Evolutionary conservation across 2,797 vertebrate species (phyloP).

Genomic region (Sebastes wilsoni): DNA sequence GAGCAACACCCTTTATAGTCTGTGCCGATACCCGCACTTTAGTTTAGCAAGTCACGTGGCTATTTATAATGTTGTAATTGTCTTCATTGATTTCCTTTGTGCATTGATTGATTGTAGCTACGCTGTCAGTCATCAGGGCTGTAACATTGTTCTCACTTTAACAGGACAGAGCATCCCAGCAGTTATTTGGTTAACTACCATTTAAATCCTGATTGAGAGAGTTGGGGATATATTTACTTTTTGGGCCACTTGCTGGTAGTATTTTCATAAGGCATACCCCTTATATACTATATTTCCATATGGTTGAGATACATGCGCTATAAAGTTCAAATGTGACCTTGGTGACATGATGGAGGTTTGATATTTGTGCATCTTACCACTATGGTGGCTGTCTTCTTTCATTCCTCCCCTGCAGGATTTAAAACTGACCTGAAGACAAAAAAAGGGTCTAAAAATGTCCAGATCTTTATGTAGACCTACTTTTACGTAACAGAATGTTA

Average conservation of each 20-base stretch:
- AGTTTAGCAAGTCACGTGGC: not conserved
- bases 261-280: not conserved
- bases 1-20: not conserved
- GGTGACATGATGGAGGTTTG: not conserved
- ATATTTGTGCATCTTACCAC: not conserved
- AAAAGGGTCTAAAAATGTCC: not conserved
- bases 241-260: no score
- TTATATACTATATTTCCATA: not conserved
- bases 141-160: not conserved
- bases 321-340: not conserved
- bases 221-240: not conserved
- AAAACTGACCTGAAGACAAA: not conserved
- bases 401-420: not conserved
- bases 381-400: not conserved
- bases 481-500: not conserved
- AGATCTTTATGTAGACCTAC: not conserved
- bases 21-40: not conserved
- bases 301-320: not conserved
- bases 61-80: not conserved
- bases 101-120: not conserved
- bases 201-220: not conserved
- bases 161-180: not conserved
- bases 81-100: not conserved
- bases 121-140: not conserved
- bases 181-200: not conserved